These are phyloP conservation scores for Dreissena rostriformis DNA, from an alignment of 1,140 invertebrate genomes.

Conservation along the genomic window DNA sequence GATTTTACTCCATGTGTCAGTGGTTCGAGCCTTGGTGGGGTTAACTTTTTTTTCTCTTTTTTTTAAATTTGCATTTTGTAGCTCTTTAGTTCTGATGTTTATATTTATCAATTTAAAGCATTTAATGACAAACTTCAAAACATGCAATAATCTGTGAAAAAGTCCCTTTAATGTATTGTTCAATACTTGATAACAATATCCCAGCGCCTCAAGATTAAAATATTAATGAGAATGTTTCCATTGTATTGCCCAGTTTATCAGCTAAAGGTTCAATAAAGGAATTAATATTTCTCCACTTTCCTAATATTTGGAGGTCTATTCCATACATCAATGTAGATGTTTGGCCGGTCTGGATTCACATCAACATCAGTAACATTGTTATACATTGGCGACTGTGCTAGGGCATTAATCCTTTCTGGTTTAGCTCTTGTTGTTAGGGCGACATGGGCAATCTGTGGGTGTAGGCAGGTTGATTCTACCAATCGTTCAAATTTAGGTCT, in stretches of 20 bases:
- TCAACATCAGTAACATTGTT: not conserved
- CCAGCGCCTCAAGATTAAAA: conserved; percentile 55
- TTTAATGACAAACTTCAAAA: too few relatives aligned
- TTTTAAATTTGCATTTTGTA: too few relatives aligned
- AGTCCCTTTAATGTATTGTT: conserved; percentile 9
- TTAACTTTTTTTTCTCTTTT: too few relatives aligned
- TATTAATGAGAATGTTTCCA: conserved; percentile 47
- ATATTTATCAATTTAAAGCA: too few relatives aligned
- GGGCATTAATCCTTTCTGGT: not conserved
- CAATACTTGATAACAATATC: conserved; percentile 57
- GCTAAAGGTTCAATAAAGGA: conserved; percentile 23
- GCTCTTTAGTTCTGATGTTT: too few relatives aligned
- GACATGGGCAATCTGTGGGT: conserved; percentile 31
- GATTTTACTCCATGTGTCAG: too few relatives aligned
- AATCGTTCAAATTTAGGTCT: conserved; percentile 43
- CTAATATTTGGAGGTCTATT: conserved; percentile 43
- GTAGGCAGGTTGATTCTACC: conserved; percentile 49
- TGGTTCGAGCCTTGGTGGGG: too few relatives aligned
- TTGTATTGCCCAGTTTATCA: conserved; percentile 18
- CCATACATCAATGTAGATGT: conserved; percentile 38
- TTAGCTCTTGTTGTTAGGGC: conserved; percentile 54
- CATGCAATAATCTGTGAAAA: too few relatives aligned
- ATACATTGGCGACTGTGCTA: conserved; percentile 30
- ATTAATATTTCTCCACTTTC: conserved; percentile 57
- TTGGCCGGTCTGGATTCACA: conserved; percentile 16